Percentiles rank a stretch among this genome's conserved stretches.
Conservation (phyloP, 2,888 invertebrate species). For the Hylaea fasciaria region DNA sequence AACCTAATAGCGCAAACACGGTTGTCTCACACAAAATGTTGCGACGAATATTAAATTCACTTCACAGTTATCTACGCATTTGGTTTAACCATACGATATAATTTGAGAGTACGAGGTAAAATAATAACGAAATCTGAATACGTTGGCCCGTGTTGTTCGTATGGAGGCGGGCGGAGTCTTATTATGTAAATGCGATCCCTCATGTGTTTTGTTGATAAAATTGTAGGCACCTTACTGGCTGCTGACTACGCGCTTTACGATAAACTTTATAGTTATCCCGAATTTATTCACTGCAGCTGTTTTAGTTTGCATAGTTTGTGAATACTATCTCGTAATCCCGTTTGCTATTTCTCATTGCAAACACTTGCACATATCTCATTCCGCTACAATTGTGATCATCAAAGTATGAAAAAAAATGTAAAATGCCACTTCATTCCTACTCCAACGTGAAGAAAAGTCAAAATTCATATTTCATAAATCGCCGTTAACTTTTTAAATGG, state of each 20-base stretch:
- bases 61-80: constrained; percentile 56
- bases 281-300: constrained; percentile 41
- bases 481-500: too few relatives aligned
- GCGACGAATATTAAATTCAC: constrained; percentile 61
- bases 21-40: constrained; percentile 51
- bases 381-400: too few relatives aligned
- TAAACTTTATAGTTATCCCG: constrained; percentile 42
- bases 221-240: constrained; percentile 56
- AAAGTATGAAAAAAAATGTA: too few relatives aligned
- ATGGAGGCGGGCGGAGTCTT: constrained; percentile 62
- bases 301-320: constrained; percentile 23
- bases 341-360: constrained; percentile 6
- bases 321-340: constrained; percentile 8
- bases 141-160: constrained; percentile 52
- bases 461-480: too few relatives aligned
- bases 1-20: constrained; percentile 47
- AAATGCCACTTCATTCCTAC: too few relatives aligned
- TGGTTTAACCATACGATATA: constrained; percentile 59
- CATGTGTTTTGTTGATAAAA: constrained; percentile 74
- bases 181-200: constrained; percentile 77
- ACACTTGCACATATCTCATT: constrained; percentile 2
- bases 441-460: too few relatives aligned
- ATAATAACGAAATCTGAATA: constrained; percentile 76
- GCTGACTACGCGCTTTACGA: constrained; percentile 35
- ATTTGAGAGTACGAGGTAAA: constrained; percentile 67